Percentiles rank a stretch among this genome's conserved stretches.
These are phyloP conservation scores for Thaumatotibia leucotreta DNA, from an alignment of 1,140 invertebrate genomes.

Conservation along the genomic window DNA sequence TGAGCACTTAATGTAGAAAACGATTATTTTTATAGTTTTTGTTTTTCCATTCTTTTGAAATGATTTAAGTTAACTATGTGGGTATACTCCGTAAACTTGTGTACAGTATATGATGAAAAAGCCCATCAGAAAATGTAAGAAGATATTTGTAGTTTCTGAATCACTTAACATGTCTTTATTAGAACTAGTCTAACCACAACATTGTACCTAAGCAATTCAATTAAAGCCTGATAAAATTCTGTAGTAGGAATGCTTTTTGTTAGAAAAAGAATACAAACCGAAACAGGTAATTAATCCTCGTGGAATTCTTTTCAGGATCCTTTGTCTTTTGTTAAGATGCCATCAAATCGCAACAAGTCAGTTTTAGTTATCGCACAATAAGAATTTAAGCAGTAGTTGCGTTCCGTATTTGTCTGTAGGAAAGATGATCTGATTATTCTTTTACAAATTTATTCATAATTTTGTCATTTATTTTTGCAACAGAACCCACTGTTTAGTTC, in stretches of 20 bases:
- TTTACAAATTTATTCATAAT: too few relatives aligned
- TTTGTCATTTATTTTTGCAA: too few relatives aligned
- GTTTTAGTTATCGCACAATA: not conserved
- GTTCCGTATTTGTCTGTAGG: too few relatives aligned
- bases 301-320: conserved; percentile 37
- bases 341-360: conserved; percentile 17
- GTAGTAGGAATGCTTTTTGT: conserved; percentile 32
- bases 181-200: conserved; percentile 30
- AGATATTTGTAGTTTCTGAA: not conserved
- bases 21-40: too few relatives aligned
- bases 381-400: not conserved
- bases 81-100: not conserved
- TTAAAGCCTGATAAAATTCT: conserved; percentile 46
- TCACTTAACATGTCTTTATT: not conserved
- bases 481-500: too few relatives aligned
- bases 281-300: conserved; percentile 53
- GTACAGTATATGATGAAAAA: too few relatives aligned
- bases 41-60: too few relatives aligned
- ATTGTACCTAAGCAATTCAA: conserved; percentile 47
- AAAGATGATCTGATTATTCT: too few relatives aligned
- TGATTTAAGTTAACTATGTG: too few relatives aligned
- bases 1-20: too few relatives aligned
- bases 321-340: conserved; percentile 17
- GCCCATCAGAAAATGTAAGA: not conserved
- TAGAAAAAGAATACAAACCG: conserved; percentile 49